Conservation (phyloP, 2,797 vertebrate genomes). For the Clarias pachynema region DNA sequence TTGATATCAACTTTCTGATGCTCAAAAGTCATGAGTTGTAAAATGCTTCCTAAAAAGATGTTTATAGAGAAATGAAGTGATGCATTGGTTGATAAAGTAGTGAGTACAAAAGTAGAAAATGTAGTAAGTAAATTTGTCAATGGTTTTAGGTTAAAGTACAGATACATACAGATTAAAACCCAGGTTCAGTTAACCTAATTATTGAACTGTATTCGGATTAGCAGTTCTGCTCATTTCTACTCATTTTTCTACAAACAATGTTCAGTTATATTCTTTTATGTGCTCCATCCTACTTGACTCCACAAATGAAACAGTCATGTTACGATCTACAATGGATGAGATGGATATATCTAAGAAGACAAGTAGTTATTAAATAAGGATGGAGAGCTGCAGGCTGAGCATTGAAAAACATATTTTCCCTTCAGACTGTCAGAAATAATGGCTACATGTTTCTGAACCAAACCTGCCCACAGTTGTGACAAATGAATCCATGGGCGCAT, state of each 20-base stretch:
- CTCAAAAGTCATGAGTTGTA: neutral
- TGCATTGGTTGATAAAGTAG: neutral
- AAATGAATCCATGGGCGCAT: neutral
- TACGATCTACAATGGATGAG: neutral
- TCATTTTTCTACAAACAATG: neutral
- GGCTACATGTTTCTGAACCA: neutral
- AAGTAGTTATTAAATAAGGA: neutral
- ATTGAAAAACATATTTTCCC: neutral
- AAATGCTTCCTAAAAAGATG: neutral
- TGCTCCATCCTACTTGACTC: neutral
- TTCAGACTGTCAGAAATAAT: conserved; percentile 18
- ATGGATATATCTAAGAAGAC: neutral
- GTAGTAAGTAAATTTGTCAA: neutral
- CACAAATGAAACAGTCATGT: neutral
- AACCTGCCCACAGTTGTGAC: neutral
- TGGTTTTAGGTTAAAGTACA: neutral
- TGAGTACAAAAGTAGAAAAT: neutral
- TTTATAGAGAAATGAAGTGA: neutral
- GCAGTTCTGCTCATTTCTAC: neutral
- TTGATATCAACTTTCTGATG: neutral
- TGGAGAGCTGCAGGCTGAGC: neutral
- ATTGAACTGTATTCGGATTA: neutral
- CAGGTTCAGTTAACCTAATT: neutral
- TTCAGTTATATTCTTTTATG: neutral
- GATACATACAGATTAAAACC: neutral